Percentiles rank a stretch among this genome's conserved stretches.
Evolutionary conservation across 2,888 invertebrate genomes (phyloP).

Genomic region (Mongoloraphidia duomilia): DNA sequence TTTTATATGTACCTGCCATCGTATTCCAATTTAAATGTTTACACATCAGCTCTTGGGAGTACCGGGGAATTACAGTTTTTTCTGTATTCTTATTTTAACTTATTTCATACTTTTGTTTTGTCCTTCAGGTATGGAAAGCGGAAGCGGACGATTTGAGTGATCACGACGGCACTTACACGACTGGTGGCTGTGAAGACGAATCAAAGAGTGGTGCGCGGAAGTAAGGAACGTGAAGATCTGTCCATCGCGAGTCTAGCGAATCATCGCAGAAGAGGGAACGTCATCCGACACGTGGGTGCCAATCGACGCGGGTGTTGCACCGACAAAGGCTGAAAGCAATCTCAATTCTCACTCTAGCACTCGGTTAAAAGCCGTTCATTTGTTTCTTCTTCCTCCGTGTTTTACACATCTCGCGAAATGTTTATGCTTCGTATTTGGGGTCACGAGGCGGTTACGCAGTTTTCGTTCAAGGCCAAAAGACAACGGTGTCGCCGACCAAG

Average conservation of each 20-base stretch:
- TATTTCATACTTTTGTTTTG: background rate
- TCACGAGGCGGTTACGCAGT: no score
- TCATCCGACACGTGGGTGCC: slow-evolving; percentile 70
- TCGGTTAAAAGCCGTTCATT: no score
- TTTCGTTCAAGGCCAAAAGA: no score
- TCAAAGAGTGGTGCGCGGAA: slow-evolving; percentile 64
- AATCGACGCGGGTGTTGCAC: slow-evolving; percentile 68
- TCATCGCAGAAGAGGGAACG: slow-evolving; percentile 71
- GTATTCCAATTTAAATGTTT: background rate
- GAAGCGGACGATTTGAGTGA: slow-evolving; percentile 68
- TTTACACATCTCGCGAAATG: no score
- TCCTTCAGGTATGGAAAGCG: slow-evolving; percentile 61
- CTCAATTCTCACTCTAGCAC: background rate
- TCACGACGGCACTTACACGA: slow-evolving; percentile 58
- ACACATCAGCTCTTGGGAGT: background rate
- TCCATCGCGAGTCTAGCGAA: slow-evolving; percentile 55
- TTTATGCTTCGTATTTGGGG: no score
- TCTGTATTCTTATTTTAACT: background rate
- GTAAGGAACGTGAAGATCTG: slow-evolving; percentile 63
- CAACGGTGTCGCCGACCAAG: no score
- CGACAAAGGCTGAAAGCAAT: slow-evolving; percentile 52
- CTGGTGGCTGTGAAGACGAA: slow-evolving; percentile 76
- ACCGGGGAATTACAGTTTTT: background rate
- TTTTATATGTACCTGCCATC: background rate
- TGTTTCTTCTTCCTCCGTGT: no score